These are phyloP conservation scores for Sinhomidia bicolor DNA, from an alignment of 2,888 invertebrate genomes.

Conservation along the genomic window DNA sequence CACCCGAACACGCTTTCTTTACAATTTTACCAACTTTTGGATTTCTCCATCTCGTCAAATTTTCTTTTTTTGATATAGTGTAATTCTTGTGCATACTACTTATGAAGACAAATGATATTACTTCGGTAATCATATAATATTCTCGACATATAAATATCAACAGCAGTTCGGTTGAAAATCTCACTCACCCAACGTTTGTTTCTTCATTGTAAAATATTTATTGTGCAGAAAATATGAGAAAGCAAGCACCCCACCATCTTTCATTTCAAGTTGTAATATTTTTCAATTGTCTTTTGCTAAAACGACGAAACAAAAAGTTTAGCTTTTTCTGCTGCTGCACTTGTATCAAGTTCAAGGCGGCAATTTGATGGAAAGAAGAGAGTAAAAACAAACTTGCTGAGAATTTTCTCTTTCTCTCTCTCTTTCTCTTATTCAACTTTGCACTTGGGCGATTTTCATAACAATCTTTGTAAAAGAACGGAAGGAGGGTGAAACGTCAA, in stretches of 20 bases:
- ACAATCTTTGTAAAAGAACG: neutral
- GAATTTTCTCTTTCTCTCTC: neutral
- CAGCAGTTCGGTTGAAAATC: neutral
- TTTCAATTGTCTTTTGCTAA: slow-evolving; percentile 27
- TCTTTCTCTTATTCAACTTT: too few species aligned
- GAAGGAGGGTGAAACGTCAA: slow-evolving; percentile 58
- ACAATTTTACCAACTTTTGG: too few species aligned
- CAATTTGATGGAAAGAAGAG: neutral
- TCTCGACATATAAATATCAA: too few species aligned
- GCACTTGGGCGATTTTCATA: slow-evolving; percentile 33
- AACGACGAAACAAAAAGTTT: slow-evolving; percentile 18
- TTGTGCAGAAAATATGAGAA: slow-evolving; percentile 37
- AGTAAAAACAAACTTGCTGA: slow-evolving; percentile 3
- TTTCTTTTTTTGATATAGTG: slow-evolving; percentile 9
- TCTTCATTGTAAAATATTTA: slow-evolving; percentile 40
- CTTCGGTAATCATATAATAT: neutral
- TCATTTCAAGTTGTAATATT: slow-evolving; percentile 20
- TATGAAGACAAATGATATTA: neutral
- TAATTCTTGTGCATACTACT: neutral
- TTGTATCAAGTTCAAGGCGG: slow-evolving; percentile 56
- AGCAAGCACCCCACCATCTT: slow-evolving; percentile 23
- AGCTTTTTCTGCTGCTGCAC: neutral
- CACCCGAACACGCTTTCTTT: too few species aligned
- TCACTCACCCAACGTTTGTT: too few species aligned
- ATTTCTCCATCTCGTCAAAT: too few species aligned